phyloP scores from a whole-genome alignment of 2,888 invertebrate species.

The Drosophila meridionalis region DNA sequence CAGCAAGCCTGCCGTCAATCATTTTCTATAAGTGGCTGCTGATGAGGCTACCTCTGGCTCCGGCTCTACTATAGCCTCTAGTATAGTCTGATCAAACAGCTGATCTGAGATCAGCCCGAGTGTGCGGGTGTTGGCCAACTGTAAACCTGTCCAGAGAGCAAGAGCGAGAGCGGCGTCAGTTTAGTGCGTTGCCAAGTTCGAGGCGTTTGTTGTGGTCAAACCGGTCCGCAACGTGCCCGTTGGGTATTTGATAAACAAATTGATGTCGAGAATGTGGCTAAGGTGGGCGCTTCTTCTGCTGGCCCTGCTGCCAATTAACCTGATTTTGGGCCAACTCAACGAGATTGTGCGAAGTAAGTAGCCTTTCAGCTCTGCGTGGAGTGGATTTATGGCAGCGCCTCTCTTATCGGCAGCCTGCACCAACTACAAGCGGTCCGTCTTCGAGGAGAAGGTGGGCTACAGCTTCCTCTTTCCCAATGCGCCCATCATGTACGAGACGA shows the following conservation, averaged over 20 bases:
- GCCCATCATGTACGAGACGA: conserved; percentile 33
- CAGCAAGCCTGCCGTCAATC: not conserved
- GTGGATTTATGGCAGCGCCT: not conserved
- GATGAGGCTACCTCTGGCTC: not conserved
- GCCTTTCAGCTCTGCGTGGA: not conserved
- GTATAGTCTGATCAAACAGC: conserved; percentile 8
- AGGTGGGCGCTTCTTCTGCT: conserved; percentile 25
- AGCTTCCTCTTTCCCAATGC: conserved; percentile 62
- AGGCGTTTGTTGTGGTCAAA: conserved; percentile 37
- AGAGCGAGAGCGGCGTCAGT: not conserved
- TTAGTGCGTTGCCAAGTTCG: conserved; percentile 23
- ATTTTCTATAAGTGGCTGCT: conserved; percentile 13
- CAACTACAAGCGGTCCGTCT: conserved; percentile 65
- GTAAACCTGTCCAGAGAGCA: conserved; percentile 43
- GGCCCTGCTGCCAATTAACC: conserved; percentile 11
- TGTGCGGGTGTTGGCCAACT: not conserved
- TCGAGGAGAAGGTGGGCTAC: conserved; percentile 64
- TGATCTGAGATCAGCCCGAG: conserved; percentile 9
- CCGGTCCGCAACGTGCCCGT: conserved; percentile 39
- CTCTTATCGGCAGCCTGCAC: conserved; percentile 50
- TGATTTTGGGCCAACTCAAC: conserved; percentile 13
- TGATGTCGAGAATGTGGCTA: conserved; percentile 38
- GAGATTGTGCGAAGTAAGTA: conserved; percentile 46
- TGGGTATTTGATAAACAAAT: conserved; percentile 41
- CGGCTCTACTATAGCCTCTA: not conserved